Percentiles rank a stretch among this genome's conserved stretches.
Conservation (phyloP, 2,113 vertebrate genomes). For the Oenanthe melanoleuca region DNA sequence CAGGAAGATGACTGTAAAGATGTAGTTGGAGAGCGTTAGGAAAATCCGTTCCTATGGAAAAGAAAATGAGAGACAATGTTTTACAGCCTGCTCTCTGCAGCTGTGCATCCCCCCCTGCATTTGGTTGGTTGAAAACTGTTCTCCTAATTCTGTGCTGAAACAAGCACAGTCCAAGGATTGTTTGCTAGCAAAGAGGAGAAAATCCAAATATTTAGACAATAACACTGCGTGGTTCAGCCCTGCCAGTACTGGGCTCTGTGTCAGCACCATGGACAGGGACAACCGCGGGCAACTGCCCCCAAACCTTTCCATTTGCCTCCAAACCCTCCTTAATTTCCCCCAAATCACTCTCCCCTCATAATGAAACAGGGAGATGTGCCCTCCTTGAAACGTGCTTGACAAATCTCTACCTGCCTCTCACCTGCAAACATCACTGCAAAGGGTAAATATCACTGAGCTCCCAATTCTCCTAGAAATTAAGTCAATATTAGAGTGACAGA, state of each 20-base stretch:
- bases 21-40: conserved; percentile 95
- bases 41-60: conserved; percentile 90
- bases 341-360: too few species aligned
- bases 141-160: background rate
- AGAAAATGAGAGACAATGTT: background rate
- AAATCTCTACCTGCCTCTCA: background rate
- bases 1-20: conserved; percentile 97
- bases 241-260: accelerated
- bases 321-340: background rate
- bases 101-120: background rate
- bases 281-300: accelerated
- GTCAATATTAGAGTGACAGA: background rate
- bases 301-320: background rate
- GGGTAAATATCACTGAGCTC: conserved; percentile 18
- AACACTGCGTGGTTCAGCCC: accelerated
- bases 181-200: background rate
- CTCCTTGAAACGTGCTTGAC: background rate
- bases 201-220: background rate
- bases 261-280: conserved; percentile 59
- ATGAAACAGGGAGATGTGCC: background rate
- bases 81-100: background rate
- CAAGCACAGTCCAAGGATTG: background rate
- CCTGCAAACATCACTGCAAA: background rate
- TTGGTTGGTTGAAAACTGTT: background rate
- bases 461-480: background rate